Evolutionary conservation across 2,113 vertebrate species (phyloP).

Genomic region (Epinephelus lanceolatus): DNA sequence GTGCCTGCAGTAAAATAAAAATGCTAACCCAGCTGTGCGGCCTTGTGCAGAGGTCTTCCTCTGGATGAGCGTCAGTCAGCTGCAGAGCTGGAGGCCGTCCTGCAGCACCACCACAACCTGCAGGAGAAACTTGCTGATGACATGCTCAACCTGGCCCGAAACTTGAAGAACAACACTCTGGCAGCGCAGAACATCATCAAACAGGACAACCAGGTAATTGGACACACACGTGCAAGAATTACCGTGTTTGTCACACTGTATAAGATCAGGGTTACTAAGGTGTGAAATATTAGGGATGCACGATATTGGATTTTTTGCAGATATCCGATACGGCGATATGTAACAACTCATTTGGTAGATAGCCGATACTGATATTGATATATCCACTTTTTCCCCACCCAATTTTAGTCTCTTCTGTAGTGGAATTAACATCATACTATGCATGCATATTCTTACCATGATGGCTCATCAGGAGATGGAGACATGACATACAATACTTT

Average conservation of each 20-base stretch:
- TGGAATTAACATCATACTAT: no score
- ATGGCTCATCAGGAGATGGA: no score
- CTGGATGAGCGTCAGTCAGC: slow-evolving; percentile 91
- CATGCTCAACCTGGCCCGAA: slow-evolving; percentile 95
- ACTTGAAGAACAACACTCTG: slow-evolving; percentile 95
- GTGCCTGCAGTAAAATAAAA: background rate
- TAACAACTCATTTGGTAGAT: no score
- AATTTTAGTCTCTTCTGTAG: no score
- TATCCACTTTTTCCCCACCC: no score
- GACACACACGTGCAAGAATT: rapidly evolving
- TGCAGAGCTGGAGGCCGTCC: slow-evolving; percentile 90
- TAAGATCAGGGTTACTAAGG: background rate
- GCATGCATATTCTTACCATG: no score
- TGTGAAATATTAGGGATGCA: background rate
- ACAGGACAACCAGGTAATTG: slow-evolving; percentile 95
- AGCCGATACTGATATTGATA: no score
- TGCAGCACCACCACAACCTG: slow-evolving; percentile 93
- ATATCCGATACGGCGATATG: no score
- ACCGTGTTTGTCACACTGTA: background rate
- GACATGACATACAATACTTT: no score
- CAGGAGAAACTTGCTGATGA: slow-evolving; percentile 98
- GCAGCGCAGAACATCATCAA: slow-evolving; percentile 97
- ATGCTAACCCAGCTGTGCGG: no score
- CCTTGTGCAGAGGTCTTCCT: slow-evolving; percentile 76
- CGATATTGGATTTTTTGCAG: no score